A percentile compares a stretch with the other conserved stretches of the same genome.
phyloP scores from a whole-genome alignment of 2,113 vertebrate genomes.

The Clupea harengus region DNA sequence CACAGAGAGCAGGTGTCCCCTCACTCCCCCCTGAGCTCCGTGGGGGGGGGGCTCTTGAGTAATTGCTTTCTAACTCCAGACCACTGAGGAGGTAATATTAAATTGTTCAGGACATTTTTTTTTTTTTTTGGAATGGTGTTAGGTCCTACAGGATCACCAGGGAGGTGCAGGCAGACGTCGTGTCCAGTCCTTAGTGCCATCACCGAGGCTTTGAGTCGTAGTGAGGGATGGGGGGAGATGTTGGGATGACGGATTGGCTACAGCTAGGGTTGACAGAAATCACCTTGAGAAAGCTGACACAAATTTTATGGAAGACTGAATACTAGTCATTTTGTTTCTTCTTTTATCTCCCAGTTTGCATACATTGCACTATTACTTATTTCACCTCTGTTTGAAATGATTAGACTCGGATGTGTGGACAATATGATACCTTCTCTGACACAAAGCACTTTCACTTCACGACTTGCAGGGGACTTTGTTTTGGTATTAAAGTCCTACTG shows the following conservation, averaged over 20 bases:
- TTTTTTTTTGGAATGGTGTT: not conserved
- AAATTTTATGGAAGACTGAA: not conserved
- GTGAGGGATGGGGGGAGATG: not conserved
- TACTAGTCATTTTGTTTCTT: not conserved
- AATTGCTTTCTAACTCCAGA: constrained; percentile 17
- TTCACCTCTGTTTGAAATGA: not conserved
- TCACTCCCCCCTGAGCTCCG: not conserved
- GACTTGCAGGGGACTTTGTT: not conserved
- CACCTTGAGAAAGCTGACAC: not conserved
- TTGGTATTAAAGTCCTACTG: not conserved
- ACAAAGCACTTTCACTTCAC: not conserved
- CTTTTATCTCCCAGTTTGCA: not conserved
- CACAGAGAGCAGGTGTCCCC: constrained; percentile 6
- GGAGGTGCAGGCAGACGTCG: constrained; percentile 13
- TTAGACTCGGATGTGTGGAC: not conserved
- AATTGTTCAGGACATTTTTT: not conserved
- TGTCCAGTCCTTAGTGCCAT: not conserved
- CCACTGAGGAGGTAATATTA: constrained; percentile 3
- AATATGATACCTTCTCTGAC: not conserved
- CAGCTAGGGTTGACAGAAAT: not conserved
- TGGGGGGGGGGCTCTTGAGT: not conserved
- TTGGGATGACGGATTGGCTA: constrained; percentile 1
- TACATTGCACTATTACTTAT: not conserved
- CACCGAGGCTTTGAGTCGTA: not conserved
- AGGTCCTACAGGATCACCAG: not conserved